A percentile compares a stretch with the other conserved stretches of the same genome.
phyloP scores from a whole-genome alignment of 2,888 invertebrate species.

The Blastobasis lacticolella region DNA sequence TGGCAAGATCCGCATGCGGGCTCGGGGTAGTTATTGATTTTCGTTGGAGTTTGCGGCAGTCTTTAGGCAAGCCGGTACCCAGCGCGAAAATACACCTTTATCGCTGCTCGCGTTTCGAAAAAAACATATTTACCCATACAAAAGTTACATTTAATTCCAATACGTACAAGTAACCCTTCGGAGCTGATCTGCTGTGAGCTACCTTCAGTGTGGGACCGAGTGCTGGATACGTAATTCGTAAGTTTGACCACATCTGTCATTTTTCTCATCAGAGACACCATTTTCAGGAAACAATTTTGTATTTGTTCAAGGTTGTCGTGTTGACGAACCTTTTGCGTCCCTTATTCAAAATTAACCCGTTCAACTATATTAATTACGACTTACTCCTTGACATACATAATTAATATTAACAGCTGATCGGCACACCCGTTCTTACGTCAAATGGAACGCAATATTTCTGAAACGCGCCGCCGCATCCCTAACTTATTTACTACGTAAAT shows the following conservation, averaged over 20 bases:
- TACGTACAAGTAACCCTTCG: conserved; percentile 20
- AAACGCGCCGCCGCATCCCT: neutral
- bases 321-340: conserved; percentile 19
- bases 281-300: conserved; percentile 33
- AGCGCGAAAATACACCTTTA: conserved; percentile 62
- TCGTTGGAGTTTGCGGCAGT: conserved; percentile 69
- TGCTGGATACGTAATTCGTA: conserved; percentile 50
- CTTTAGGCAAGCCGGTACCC: conserved; percentile 61
- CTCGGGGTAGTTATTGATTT: conserved; percentile 68
- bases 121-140: conserved; percentile 34
- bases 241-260: conserved; percentile 36
- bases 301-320: conserved; percentile 26
- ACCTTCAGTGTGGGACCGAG: conserved; percentile 41
- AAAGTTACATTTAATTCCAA: conserved; percentile 25
- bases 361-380: conserved; percentile 5
- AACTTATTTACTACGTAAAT: neutral
- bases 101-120: conserved; percentile 57
- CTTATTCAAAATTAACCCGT: conserved; percentile 10
- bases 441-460: conserved; percentile 8
- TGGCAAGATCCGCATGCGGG: conserved; percentile 66
- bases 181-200: conserved; percentile 14
- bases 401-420: conserved; percentile 52
- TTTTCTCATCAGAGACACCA: conserved; percentile 34
- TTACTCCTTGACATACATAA: conserved; percentile 6
- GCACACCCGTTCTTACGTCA: conserved; percentile 38